phyloP scores from a whole-genome alignment of 2,113 vertebrate species.

The Siphamia tubifer region DNA sequence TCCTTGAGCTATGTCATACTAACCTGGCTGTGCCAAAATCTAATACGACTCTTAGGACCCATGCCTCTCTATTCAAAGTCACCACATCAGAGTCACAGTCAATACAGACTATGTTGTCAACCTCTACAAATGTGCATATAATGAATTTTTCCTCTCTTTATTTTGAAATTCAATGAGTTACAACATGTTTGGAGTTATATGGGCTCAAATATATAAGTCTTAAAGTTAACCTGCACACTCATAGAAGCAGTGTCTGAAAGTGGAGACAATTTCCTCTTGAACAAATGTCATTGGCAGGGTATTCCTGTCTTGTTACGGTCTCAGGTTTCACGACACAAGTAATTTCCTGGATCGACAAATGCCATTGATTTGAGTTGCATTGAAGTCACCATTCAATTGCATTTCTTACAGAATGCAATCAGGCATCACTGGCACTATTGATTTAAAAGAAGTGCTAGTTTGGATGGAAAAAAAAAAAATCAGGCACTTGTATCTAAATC shows the following conservation, averaged over 20 bases:
- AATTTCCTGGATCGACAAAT: slow-evolving; percentile 79
- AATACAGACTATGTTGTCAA: slow-evolving; percentile 30
- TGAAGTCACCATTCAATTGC: slow-evolving; percentile 78
- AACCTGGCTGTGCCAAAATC: slow-evolving; percentile 57
- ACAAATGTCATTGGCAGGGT: slow-evolving; percentile 64
- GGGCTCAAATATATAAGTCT: not conserved
- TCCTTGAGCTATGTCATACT: slow-evolving; percentile 70
- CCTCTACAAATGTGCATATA: slow-evolving; percentile 10
- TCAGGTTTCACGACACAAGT: slow-evolving; percentile 71
- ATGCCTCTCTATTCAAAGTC: slow-evolving; percentile 36
- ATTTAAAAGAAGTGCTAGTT: slow-evolving; percentile 60
- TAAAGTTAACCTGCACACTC: not conserved
- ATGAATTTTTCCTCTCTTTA: not conserved
- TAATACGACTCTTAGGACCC: slow-evolving; percentile 56
- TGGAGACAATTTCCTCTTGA: slow-evolving; percentile 56
- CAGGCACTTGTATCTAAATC: slow-evolving; percentile 34
- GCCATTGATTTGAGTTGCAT: slow-evolving; percentile 75
- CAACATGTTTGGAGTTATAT: not conserved
- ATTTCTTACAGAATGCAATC: slow-evolving; percentile 73
- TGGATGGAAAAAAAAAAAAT: slow-evolving; percentile 44
- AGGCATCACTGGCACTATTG: slow-evolving; percentile 73
- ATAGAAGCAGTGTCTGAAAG: not conserved
- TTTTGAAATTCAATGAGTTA: not conserved
- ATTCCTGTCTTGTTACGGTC: slow-evolving; percentile 68
- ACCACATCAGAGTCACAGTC: slow-evolving; percentile 29